These are phyloP conservation scores for Lepilemur ruficaudatus DNA, from an alignment of 2,797 vertebrate genomes.

Conservation along the genomic window DNA sequence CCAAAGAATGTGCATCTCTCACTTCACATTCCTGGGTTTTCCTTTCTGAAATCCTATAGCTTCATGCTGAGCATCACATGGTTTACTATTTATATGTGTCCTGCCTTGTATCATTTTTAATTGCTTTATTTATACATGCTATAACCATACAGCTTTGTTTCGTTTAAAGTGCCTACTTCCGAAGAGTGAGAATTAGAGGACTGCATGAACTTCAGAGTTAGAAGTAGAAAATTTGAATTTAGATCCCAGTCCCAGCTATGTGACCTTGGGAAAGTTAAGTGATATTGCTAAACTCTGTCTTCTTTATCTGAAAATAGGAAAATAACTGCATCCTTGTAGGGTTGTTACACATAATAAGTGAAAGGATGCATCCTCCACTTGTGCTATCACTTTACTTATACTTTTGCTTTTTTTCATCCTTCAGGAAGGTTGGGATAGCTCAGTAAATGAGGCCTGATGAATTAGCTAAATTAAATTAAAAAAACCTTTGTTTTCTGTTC, in stretches of 20 bases:
- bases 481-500: neutral
- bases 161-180: neutral
- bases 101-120: fast-evolving
- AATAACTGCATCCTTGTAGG: neutral
- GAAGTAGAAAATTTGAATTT: neutral
- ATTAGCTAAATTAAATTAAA: conserved; percentile 12
- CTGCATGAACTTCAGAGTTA: neutral
- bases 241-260: fast-evolving
- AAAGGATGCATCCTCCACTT: fast-evolving
- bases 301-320: neutral
- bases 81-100: neutral
- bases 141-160: neutral
- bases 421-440: neutral
- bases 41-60: neutral
- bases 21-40: neutral
- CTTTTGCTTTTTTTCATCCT: neutral
- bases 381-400: neutral
- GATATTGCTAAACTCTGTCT: neutral
- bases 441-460: neutral
- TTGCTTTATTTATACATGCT: neutral
- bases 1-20: neutral
- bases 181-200: neutral
- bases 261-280: neutral
- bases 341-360: neutral
- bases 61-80: neutral